These are phyloP conservation scores for Lepus timidus DNA, from an alignment of 2,113 vertebrate genomes.

Conservation along the genomic window DNA sequence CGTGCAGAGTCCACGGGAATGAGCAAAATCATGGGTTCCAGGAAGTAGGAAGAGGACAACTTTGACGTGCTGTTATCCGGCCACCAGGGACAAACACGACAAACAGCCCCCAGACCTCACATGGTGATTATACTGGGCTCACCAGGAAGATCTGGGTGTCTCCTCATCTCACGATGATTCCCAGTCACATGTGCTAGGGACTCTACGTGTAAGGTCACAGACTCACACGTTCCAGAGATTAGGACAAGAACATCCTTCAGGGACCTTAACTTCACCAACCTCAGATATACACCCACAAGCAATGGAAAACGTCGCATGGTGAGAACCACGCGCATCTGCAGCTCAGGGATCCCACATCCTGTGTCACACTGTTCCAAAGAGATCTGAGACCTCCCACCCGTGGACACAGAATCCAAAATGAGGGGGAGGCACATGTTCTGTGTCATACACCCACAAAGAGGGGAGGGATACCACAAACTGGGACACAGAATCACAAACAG, in stretches of 20 bases:
- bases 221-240: not conserved
- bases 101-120: not conserved
- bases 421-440: not conserved
- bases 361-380: not conserved
- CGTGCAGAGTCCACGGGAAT: not conserved
- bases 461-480: not conserved
- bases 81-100: not conserved
- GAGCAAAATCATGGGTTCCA: not conserved
- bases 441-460: not conserved
- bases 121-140: not conserved
- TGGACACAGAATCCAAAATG: not conserved
- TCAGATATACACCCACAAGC: not conserved
- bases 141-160: not conserved
- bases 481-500: slow-evolving; percentile 6
- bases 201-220: not conserved
- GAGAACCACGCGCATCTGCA: not conserved
- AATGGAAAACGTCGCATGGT: slow-evolving; percentile 7
- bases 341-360: not conserved
- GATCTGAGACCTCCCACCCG: not conserved
- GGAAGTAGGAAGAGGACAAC: not conserved
- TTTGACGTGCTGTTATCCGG: too few species aligned
- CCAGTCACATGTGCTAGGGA: not conserved
- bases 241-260: not conserved
- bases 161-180: slow-evolving; percentile 11
- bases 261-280: slow-evolving; percentile 8